Conservation (phyloP, 1,140 invertebrate genomes). For the Metaphire vulgaris region DNA sequence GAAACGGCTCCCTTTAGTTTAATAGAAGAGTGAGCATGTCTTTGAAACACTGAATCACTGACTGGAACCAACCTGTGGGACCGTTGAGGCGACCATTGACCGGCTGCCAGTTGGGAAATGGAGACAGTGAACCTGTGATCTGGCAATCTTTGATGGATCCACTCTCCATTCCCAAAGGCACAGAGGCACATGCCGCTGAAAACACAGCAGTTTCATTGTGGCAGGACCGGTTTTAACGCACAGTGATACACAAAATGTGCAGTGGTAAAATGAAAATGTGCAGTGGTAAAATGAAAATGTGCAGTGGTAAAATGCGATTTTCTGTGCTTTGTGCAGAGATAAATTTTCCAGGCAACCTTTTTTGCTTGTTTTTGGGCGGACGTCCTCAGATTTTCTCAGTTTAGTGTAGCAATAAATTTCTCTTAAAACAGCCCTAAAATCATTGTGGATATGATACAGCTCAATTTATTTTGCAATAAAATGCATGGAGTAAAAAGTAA, state of each 20-base stretch:
- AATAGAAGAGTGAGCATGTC: too few relatives aligned
- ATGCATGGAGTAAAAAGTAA: neutral
- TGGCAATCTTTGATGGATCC: constrained; percentile 34
- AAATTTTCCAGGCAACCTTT: too few relatives aligned
- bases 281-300: too few relatives aligned
- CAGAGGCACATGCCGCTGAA: neutral
- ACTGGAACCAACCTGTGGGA: neutral
- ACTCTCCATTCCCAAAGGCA: constrained; percentile 32
- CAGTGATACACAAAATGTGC: too few relatives aligned
- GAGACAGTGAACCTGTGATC: constrained; percentile 26
- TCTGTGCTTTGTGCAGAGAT: too few relatives aligned
- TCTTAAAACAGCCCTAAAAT: neutral
- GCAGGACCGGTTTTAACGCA: neutral
- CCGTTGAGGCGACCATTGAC: constrained; percentile 28
- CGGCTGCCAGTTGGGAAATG: constrained; percentile 12
- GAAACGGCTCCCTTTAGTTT: too few relatives aligned
- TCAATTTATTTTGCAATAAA: neutral
- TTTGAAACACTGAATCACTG: too few relatives aligned
- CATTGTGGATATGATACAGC: neutral
- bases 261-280: too few relatives aligned
- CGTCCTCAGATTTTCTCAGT: neutral
- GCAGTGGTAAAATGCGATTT: too few relatives aligned
- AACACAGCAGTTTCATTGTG: neutral
- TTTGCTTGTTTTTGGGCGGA: too few relatives aligned
- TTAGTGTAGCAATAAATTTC: too few relatives aligned